Evolutionary conservation across 2,113 vertebrate species (phyloP).

Genomic region (Athene noctua): DNA sequence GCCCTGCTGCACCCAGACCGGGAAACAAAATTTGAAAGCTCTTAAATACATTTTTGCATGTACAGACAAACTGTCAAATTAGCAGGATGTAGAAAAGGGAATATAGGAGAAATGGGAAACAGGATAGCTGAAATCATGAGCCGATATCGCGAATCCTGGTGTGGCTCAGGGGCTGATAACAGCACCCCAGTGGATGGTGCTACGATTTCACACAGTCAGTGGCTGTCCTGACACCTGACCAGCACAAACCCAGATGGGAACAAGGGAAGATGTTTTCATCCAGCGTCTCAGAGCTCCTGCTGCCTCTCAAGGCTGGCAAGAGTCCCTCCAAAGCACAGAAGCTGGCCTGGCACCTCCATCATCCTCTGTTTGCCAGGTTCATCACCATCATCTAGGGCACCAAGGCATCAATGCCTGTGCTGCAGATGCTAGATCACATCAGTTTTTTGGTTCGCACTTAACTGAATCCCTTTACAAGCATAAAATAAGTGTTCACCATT

Average conservation of each 20-base stretch:
- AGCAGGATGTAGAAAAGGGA: not conserved
- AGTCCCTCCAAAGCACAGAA: not conserved
- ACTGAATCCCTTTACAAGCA: not conserved
- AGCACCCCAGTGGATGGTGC: not conserved
- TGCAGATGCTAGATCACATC: not conserved
- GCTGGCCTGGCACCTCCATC: not conserved
- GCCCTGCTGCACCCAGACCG: not conserved
- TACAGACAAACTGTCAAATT: too few species aligned
- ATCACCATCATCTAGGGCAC: rapidly evolving
- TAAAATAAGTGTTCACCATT: not conserved
- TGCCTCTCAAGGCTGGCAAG: not conserved
- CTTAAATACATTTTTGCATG: rapidly evolving
- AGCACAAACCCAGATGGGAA: not conserved
- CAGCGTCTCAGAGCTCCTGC: not conserved
- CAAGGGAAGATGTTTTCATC: not conserved
- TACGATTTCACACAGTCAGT: not conserved
- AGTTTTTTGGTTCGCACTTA: rapidly evolving
- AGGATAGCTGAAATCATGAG: not conserved
- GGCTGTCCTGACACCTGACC: not conserved
- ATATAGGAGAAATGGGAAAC: not conserved
- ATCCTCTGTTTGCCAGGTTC: not conserved
- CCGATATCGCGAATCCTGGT: rapidly evolving
- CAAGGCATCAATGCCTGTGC: not conserved
- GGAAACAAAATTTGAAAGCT: not conserved
- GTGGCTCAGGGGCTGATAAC: not conserved